These are phyloP conservation scores for Petrocephalus zakoni DNA, from an alignment of 2,113 vertebrate genomes.

Conservation along the genomic window DNA sequence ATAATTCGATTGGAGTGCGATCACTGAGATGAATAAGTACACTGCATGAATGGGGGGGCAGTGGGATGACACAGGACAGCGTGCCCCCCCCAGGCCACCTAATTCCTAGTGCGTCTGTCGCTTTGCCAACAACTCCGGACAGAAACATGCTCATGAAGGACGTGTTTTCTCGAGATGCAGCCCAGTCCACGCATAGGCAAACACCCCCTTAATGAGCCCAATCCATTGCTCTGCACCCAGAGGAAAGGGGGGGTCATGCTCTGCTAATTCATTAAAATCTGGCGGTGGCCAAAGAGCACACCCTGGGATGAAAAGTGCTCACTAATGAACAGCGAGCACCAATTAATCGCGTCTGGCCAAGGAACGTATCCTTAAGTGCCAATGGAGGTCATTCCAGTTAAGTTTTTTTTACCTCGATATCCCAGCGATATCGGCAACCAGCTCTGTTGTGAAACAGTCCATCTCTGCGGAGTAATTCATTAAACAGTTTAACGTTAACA, in stretches of 20 bases:
- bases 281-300: not conserved
- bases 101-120: not conserved
- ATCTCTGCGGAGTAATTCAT: not conserved
- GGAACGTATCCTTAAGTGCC: not conserved
- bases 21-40: not conserved
- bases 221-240: not conserved
- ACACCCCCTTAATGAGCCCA: not conserved
- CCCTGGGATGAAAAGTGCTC: too few relatives aligned
- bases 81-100: not conserved
- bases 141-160: not conserved
- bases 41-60: not conserved
- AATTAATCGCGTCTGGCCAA: not conserved
- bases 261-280: slow-evolving; percentile 3
- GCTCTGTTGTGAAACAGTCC: not conserved
- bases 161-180: not conserved
- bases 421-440: not conserved
- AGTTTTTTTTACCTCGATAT: not conserved
- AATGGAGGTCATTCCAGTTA: not conserved
- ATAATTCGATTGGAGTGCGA: not conserved
- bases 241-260: not conserved
- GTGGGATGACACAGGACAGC: not conserved
- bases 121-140: not conserved
- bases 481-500: not conserved
- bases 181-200: not conserved
- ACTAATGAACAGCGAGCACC: not conserved